Conservation (phyloP, 2,797 vertebrate genomes). For the Loriculus beryllinus region DNA sequence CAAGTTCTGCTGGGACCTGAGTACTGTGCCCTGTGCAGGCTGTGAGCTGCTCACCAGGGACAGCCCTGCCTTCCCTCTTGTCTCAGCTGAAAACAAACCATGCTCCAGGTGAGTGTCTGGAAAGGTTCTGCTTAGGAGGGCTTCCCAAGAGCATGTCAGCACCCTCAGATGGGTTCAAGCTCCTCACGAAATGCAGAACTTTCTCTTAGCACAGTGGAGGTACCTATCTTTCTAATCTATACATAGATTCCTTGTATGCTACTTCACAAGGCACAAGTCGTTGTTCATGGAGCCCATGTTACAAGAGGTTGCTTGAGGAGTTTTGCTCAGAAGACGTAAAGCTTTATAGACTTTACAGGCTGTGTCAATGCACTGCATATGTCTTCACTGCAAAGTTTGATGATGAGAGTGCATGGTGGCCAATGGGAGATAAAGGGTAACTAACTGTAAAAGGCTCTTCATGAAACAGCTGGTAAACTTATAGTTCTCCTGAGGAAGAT, state of each 20-base stretch:
- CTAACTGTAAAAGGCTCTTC: neutral
- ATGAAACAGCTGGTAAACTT: neutral
- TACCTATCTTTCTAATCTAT: neutral
- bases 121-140: neutral
- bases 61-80: no score
- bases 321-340: neutral
- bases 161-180: neutral
- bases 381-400: neutral
- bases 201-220: neutral
- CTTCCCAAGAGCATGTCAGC: neutral
- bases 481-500: neutral
- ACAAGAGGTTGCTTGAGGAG: neutral
- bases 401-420: neutral
- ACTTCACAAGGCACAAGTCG: neutral
- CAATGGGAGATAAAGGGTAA: neutral
- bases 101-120: neutral
- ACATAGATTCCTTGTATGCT: neutral
- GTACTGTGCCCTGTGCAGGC: neutral
- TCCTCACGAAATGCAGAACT: neutral
- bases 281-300: neutral
- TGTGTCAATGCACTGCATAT: neutral
- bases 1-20: rapidly evolving
- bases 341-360: neutral
- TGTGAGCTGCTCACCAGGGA: rapidly evolving
- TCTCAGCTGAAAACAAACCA: neutral